These are phyloP conservation scores for Melanostigma gelatinosum DNA, from an alignment of 2,113 vertebrate genomes.

Conservation along the genomic window DNA sequence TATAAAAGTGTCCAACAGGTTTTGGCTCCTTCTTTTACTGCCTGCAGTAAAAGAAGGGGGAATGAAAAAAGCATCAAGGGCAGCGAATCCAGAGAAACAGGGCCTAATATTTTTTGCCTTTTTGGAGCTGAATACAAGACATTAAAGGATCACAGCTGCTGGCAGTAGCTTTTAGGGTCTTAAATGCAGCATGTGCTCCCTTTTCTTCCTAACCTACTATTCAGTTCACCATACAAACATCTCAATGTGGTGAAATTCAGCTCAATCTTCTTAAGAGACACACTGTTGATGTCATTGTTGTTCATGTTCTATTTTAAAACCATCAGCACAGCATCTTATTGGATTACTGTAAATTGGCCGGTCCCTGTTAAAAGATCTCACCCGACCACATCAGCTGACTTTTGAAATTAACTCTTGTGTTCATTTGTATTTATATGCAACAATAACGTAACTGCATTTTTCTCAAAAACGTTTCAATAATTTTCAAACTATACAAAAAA, in stretches of 20 bases:
- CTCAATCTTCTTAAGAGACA: constrained; percentile 7
- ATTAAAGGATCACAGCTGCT: constrained; percentile 59
- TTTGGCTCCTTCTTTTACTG: constrained; percentile 72
- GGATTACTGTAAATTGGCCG: background rate
- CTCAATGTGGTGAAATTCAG: constrained; percentile 8
- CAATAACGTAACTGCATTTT: background rate
- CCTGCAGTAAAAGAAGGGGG: constrained; percentile 61
- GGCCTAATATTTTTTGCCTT: constrained; percentile 57
- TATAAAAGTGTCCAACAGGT: constrained; percentile 76
- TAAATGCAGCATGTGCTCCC: constrained; percentile 10
- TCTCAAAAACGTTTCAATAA: background rate
- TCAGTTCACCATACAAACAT: constrained; percentile 33
- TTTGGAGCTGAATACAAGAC: constrained; percentile 49
- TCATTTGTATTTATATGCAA: background rate
- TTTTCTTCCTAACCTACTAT: constrained; percentile 41
- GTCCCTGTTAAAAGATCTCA: background rate
- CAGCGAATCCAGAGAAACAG: constrained; percentile 48
- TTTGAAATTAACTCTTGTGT: background rate
- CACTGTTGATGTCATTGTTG: constrained; percentile 21
- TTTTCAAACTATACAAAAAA: constrained; percentile 5
- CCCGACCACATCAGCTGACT: background rate
- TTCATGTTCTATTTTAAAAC: constrained; percentile 5
- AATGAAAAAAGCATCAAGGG: constrained; percentile 30
- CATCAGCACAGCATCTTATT: background rate
- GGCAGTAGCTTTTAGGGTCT: constrained; percentile 40